These are phyloP conservation scores for Trididemnum miniatum DNA, from an alignment of 23 tunicate genomes.

Conservation along the genomic window DNA sequence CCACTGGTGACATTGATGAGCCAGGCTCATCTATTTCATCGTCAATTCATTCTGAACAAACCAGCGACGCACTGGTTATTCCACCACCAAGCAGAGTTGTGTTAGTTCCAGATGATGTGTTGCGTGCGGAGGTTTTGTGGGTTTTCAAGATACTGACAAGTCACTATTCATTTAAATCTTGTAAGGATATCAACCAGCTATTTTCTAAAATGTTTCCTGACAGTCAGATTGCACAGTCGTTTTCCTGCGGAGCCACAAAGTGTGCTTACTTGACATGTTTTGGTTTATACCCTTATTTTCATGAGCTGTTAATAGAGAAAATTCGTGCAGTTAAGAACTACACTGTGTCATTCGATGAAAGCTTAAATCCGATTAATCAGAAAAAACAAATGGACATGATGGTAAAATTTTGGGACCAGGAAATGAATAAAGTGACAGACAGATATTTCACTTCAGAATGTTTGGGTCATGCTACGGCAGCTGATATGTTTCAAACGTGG, in stretches of 20 bases:
- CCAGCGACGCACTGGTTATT: neutral
- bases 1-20: neutral
- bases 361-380: neutral
- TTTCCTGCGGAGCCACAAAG: constrained; percentile 20
- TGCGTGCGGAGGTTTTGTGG: constrained; percentile 21
- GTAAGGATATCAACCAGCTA: neutral
- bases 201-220: constrained; percentile 21
- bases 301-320: neutral
- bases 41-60: neutral
- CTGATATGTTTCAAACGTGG: too few species aligned
- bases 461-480: constrained; percentile 10
- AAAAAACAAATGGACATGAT: constrained; percentile 13
- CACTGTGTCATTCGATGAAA: neutral
- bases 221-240: constrained; percentile 11
- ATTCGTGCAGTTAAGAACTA: neutral
- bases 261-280: constrained; percentile 15
- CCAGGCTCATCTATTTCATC: neutral
- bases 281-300: neutral
- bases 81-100: constrained; percentile 1
- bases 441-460: constrained; percentile 6
- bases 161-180: neutral
- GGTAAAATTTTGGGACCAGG: constrained; percentile 1
- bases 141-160: neutral
- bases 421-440: constrained; percentile 12
- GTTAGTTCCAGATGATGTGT: neutral